Conservation (phyloP, 2,797 vertebrate genomes). For the Leptoclinus maculatus region DNA sequence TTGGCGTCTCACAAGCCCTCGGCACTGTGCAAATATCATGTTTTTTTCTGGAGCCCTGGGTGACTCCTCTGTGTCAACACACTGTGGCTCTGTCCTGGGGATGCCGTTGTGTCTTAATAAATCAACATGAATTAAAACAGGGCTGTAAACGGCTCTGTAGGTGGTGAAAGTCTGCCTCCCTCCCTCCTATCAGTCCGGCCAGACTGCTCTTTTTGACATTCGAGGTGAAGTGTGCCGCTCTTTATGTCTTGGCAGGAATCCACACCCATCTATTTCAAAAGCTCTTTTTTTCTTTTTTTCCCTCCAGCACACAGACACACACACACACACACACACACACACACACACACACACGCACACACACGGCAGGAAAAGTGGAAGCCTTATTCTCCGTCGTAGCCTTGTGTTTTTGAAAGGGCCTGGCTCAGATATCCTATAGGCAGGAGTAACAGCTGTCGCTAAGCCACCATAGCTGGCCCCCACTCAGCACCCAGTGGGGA, state of each 20-base stretch:
- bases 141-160: conserved; percentile 55
- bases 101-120: conserved; percentile 54
- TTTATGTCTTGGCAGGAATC: conserved; percentile 65
- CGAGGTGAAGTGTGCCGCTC: conserved; percentile 65
- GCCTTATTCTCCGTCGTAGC: conserved; percentile 83
- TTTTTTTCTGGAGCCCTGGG: conserved; percentile 49
- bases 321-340: background rate
- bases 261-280: conserved; percentile 59
- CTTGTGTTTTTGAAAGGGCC: conserved; percentile 91
- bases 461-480: conserved; percentile 74
- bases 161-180: conserved; percentile 38
- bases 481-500: conserved; percentile 67
- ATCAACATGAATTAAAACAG: conserved; percentile 56
- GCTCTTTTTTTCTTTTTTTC: conserved; percentile 48
- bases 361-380: conserved; percentile 47
- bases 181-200: conserved; percentile 23
- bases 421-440: conserved; percentile 91
- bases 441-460: conserved; percentile 92
- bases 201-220: conserved; percentile 55
- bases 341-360: conserved; percentile 12
- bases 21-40: conserved; percentile 67
- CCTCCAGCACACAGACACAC: conserved; percentile 28
- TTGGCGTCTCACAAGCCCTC: conserved; percentile 42
- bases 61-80: conserved; percentile 72
- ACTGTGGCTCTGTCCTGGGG: conserved; percentile 22